Percentiles rank a stretch among this genome's conserved stretches.
Conservation (phyloP, 2,888 invertebrate genomes). For the Minunthozetes semirufus region DNA sequence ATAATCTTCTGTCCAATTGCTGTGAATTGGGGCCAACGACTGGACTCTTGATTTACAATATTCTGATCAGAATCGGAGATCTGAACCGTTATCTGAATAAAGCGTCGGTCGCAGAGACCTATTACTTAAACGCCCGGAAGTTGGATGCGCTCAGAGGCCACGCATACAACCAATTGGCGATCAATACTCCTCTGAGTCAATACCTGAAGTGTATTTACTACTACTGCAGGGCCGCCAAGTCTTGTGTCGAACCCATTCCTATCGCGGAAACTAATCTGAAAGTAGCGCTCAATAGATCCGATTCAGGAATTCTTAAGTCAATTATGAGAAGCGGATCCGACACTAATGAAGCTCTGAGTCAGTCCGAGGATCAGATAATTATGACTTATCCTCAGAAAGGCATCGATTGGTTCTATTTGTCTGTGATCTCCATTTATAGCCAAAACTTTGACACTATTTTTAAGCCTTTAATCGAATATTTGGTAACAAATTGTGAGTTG, state of each 20-base stretch:
- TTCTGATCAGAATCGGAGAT: constrained; percentile 38
- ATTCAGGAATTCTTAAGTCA: constrained; percentile 17
- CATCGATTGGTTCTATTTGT: constrained; percentile 38
- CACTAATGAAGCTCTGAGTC: background rate
- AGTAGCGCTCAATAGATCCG: constrained; percentile 20
- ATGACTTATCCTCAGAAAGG: constrained; percentile 26
- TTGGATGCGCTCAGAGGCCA: constrained; percentile 34
- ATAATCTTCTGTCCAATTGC: background rate
- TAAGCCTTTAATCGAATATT: constrained; percentile 20
- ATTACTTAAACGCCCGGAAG: constrained; percentile 35
- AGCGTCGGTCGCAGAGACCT: constrained; percentile 29
- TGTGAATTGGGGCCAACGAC: background rate
- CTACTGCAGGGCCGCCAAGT: constrained; percentile 32
- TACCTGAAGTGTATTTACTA: constrained; percentile 35
- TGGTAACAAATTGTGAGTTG: constrained; percentile 20
- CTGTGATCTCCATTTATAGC: constrained; percentile 35
- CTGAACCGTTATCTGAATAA: constrained; percentile 36
- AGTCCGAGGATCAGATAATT: background rate
- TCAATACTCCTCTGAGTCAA: constrained; percentile 26
- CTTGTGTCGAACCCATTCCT: constrained; percentile 33
- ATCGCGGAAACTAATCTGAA: constrained; percentile 35
- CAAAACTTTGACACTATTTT: constrained; percentile 33
- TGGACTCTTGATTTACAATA: constrained; percentile 34
- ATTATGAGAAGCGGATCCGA: background rate
- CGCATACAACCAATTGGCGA: constrained; percentile 38